Conservation (phyloP, 2,797 vertebrate genomes). For the Poeciliopsis infans region DNA sequence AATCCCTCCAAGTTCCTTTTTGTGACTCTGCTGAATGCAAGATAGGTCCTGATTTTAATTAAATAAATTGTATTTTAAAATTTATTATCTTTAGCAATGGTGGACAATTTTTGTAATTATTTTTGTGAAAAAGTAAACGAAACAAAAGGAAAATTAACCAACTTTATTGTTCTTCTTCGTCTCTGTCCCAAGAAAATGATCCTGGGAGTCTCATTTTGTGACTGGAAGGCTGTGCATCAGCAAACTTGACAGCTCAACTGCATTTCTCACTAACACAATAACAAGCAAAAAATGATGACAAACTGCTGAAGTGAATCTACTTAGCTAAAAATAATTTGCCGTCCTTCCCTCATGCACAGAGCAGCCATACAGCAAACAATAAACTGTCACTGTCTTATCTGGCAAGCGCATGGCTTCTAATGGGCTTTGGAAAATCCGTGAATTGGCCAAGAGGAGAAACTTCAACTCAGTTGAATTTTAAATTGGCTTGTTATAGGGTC, state of each 20-base stretch:
- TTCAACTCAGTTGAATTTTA: conserved; percentile 28
- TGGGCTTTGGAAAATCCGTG: conserved; percentile 43
- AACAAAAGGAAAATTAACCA: not conserved
- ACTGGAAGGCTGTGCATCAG: conserved; percentile 4
- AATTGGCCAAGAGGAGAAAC: conserved; percentile 37
- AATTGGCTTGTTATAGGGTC: conserved; percentile 44
- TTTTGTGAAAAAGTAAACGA: not conserved
- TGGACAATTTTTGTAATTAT: not conserved
- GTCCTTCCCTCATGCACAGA: conserved; percentile 9
- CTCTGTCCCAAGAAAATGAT: not conserved
- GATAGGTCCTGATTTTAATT: conserved; percentile 23
- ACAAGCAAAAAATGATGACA: conserved; percentile 17
- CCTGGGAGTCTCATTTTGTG: conserved; percentile 5
- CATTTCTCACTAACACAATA: conserved; percentile 36
- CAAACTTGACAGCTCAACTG: conserved; percentile 25
- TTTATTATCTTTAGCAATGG: not conserved
- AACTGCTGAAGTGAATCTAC: conserved; percentile 11
- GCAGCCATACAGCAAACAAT: conserved; percentile 10
- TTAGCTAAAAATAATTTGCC: conserved; percentile 20
- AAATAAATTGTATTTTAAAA: conserved; percentile 18
- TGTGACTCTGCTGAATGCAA: conserved; percentile 17
- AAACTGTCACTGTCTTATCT: conserved; percentile 24
- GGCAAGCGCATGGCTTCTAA: conserved; percentile 41
- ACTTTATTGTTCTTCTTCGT: not conserved
- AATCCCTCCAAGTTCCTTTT: conserved; percentile 26